Conservation (phyloP, 2,797 vertebrate genomes). For the Xerus rutilus region DNA sequence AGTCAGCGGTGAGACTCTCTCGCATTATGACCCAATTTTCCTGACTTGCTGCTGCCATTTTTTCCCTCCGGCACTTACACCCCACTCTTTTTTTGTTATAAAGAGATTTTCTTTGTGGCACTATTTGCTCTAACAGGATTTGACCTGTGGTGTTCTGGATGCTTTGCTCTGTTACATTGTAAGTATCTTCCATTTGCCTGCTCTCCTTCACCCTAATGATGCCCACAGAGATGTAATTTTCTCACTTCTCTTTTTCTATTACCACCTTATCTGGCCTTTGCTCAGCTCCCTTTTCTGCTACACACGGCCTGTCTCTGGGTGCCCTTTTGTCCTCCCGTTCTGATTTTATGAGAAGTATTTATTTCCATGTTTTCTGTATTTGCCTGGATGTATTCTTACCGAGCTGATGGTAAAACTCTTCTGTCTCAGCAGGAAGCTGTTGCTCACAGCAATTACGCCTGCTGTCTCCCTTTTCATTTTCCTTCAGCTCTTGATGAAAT, state of each 20-base stretch:
- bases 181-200: constrained; percentile 71
- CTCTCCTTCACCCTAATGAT: constrained; percentile 74
- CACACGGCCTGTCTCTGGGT: constrained; percentile 51
- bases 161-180: constrained; percentile 73
- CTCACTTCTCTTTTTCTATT: constrained; percentile 75
- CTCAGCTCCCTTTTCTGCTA: constrained; percentile 71
- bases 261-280: constrained; percentile 73
- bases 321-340: constrained; percentile 81
- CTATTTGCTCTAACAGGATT: constrained; percentile 54
- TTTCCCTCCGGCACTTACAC: not conserved
- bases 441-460: constrained; percentile 86
- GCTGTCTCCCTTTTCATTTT: constrained; percentile 88
- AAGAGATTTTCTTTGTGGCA: constrained; percentile 69
- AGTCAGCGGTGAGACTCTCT: not conserved
- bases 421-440: constrained; percentile 86
- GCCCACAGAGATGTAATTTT: constrained; percentile 76
- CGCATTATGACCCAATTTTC: not conserved
- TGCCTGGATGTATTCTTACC: constrained; percentile 84
- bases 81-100: constrained; percentile 18
- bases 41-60: not conserved
- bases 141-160: constrained; percentile 60
- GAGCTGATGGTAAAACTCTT: constrained; percentile 84
- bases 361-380: constrained; percentile 86
- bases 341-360: constrained; percentile 85
- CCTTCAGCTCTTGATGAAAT: constrained; percentile 87